Evolutionary conservation across 2,797 vertebrate species (phyloP), one percentile per base, ranked within the genome.

Genomic region (Molossus alvarezi): DNA sequence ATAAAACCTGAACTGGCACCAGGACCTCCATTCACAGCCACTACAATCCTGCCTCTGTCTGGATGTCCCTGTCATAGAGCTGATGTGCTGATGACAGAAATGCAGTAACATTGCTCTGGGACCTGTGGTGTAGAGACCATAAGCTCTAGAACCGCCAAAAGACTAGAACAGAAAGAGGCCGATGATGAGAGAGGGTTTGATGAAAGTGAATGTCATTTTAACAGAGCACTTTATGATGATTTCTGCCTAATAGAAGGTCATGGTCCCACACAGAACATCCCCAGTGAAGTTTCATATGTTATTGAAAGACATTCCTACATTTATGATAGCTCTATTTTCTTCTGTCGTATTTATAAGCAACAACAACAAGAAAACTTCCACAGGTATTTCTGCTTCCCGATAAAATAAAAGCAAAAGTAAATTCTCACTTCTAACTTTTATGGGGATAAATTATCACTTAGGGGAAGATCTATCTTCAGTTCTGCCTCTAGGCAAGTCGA

Each of bases 331-430:
- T 77, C 6, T 67, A 37, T 4, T 67, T 45, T 51, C 64, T 55
- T 27, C 67, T 60, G 0, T 91, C 73, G 88, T 72, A 3, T 67
- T 90, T 69, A 88, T 2, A 88, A 96, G 10, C 55, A 90, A 95
- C 89, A 29, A 91, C 4, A 45, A 45, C 88, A 95, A 91, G 29
- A 91, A 88, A 75, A 86, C 25, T 23, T 90, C 37, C 71, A 72
- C 84, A 94, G 12, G 5, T 45, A 83, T 90, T 51, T 92, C 5
- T 81, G 9, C 10, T 88, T 80, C 41, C 64, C 37, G n/a, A 48
- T 73, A 77, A 88, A 80, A 88, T 82, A 71, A 96, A 92, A 92
- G 12, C 29, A 88, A 17, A 29, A 83, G 53, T 91, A 76, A 80
- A 88, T 76, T 76, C 23, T 90, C 64, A 81, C 69, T 77, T 81